Base-by-base conservation (phyloP, 2,113 vertebrate species). In the Neopipo cinnamomea region DNA sequence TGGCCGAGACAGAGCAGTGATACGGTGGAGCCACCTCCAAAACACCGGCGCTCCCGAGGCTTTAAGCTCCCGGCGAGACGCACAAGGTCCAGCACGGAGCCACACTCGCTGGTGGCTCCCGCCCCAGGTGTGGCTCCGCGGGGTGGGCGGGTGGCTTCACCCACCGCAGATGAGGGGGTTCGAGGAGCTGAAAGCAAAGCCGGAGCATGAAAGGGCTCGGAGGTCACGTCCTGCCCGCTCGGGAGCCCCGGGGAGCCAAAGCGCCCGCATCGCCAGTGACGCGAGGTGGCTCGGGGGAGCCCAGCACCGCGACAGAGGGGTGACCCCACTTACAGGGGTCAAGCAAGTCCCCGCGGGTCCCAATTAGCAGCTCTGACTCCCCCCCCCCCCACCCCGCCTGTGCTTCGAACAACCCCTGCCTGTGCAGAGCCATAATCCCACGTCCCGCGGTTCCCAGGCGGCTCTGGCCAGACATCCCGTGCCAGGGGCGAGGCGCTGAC, bases 161-260 rank as follows among this genome's bases (percentile, higher is more conserved):
- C 35, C 19, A 0, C 39, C 2, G 4, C 0, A 37, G 11, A n/a
- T 15, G 42, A 49, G 52, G 47, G 41, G 7, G 17, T 14, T 47
- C 4, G 67, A 22, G 58, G 63, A 73, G 67, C 46, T 49, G 86
- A 81, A 91, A 89, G 9, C 16, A 1, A 83, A 83, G 74, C 87
- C 0, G 3, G 58, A 58, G 27, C 53, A 31, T 0, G 47, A 8
- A 46, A 71, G 31, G 59, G 67, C 72, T 67, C 4, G 3, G 72
- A 84, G 92, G 76, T 94, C 88, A 50, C n/a, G 33, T 71, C 87
- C 80, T 42, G 76, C 37, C 61, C 4, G 35, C 74, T 52, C 9
- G 1, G 63, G 17, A 91, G 83, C 76, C 66, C 27, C 22, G 3
- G 49, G 75, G 63, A 92, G 83, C 11, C 1, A 0, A 0, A 74